Conservation (phyloP, 2,797 vertebrate species). For the Intellagama lesueurii region DNA sequence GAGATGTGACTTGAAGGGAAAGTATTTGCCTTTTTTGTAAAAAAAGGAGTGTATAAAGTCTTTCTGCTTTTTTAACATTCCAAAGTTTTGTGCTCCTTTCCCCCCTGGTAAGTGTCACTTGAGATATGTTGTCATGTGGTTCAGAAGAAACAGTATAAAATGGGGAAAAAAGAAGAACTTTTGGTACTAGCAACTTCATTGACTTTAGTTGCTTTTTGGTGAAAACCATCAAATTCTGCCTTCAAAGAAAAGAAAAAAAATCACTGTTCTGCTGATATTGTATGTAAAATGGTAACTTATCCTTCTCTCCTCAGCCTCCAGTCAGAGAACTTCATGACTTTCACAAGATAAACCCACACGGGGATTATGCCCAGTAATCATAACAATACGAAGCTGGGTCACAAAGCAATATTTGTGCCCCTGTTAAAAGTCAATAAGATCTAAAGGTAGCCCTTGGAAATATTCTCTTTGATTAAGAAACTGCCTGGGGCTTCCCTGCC, state of each 20-base stretch:
- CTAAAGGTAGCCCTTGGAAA: constrained; percentile 14
- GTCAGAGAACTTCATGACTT: neutral
- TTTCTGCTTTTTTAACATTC: neutral
- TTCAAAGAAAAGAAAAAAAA: neutral
- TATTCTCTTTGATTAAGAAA: constrained; percentile 21
- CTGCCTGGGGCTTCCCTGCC: neutral
- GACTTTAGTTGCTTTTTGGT: constrained; percentile 14
- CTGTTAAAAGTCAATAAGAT: constrained; percentile 17
- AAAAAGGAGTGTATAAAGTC: neutral
- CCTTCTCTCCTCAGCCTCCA: neutral
- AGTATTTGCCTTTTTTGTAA: neutral
- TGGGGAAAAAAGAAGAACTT: constrained; percentile 26
- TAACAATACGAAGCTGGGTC: neutral
- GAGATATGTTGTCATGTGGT: neutral
- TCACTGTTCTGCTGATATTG: constrained; percentile 6
- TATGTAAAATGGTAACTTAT: constrained; percentile 5
- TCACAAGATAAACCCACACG: constrained; percentile 3
- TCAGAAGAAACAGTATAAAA: constrained; percentile 20
- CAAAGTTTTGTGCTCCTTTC: neutral
- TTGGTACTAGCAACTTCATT: constrained; percentile 6
- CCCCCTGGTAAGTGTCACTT: neutral
- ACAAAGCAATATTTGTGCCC: constrained; percentile 31
- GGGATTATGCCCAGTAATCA: constrained; percentile 29
- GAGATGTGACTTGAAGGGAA: neutral
- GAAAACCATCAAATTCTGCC: neutral